phyloP scores from a whole-genome alignment of 2,113 vertebrate genomes.

The Synodontis membranacea region DNA sequence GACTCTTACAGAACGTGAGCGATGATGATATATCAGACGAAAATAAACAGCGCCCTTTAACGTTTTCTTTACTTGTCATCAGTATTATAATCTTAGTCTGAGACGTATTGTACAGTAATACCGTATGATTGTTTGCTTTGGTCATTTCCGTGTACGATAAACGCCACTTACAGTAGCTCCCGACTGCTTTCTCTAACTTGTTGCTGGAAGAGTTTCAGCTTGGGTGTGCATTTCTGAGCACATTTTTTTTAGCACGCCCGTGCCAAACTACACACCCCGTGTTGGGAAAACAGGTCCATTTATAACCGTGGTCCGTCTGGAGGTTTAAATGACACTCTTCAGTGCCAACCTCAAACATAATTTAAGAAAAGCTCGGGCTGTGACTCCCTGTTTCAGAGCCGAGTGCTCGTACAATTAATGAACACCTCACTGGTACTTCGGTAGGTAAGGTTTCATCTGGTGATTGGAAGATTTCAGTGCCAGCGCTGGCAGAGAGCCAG shows the following conservation, averaged over 20 bases:
- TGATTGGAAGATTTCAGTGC: not conserved
- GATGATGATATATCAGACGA: not conserved
- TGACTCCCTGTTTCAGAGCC: not conserved
- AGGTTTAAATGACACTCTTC: not conserved
- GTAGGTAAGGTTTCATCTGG: not conserved
- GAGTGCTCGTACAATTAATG: not conserved
- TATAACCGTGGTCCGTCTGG: not conserved
- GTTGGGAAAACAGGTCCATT: slow-evolving; percentile 6
- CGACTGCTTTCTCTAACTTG: not conserved
- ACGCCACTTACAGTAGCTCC: not conserved
- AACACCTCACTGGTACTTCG: not conserved
- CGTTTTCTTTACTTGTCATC: not conserved
- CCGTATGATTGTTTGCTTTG: not conserved
- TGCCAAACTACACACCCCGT: not conserved
- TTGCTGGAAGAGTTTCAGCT: not conserved
- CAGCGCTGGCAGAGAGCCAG: not conserved
- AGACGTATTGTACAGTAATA: not conserved
- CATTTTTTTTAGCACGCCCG: not conserved
- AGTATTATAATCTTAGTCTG: not conserved
- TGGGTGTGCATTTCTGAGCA: not conserved
- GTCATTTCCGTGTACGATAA: not conserved
- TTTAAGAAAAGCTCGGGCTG: not conserved
- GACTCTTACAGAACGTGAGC: not conserved
- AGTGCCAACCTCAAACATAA: not conserved
- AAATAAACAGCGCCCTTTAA: not conserved